phyloP scores from a whole-genome alignment of 2,888 invertebrate species.

The Hydriomena furcata region DNA sequence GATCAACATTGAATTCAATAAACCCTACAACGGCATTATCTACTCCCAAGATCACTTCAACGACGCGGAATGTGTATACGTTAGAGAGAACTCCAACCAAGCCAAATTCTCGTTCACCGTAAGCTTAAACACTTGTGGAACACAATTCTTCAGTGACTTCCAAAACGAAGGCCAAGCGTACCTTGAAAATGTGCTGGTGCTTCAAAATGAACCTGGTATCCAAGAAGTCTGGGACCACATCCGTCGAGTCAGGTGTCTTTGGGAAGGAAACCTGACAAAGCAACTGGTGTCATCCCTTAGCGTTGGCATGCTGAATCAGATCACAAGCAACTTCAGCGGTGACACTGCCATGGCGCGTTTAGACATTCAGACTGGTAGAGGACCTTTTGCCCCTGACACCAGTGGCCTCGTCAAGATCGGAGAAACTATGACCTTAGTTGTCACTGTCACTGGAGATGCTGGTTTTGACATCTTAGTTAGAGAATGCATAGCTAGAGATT shows the following conservation, averaged over 20 bases:
- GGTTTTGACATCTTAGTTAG: conserved; percentile 91
- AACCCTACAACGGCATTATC: conserved; percentile 89
- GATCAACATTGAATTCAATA: conserved; percentile 90
- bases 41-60: conserved; percentile 90
- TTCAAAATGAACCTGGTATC: conserved; percentile 91
- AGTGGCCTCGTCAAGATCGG: conserved; percentile 92
- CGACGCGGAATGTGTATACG: conserved; percentile 88
- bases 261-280: conserved; percentile 92
- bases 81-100: conserved; percentile 87
- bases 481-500: conserved; percentile 90
- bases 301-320: conserved; percentile 91
- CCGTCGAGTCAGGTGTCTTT: conserved; percentile 89
- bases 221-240: conserved; percentile 92
- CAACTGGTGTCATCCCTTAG: conserved; percentile 89
- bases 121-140: conserved; percentile 89
- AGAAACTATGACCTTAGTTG: conserved; percentile 91
- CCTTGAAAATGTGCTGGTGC: conserved; percentile 89
- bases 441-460: conserved; percentile 90
- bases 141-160: conserved; percentile 90
- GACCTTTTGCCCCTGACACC: conserved; percentile 90
- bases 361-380: conserved; percentile 90
- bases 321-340: conserved; percentile 92
- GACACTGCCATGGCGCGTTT: conserved; percentile 91
- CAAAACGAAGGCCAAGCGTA: conserved; percentile 90
- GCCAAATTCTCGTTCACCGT: conserved; percentile 89